Percentiles rank a stretch among this genome's conserved stretches.
Evolutionary conservation across 2,797 vertebrate genomes (phyloP).

Genomic region (Lagodon rhomboides): DNA sequence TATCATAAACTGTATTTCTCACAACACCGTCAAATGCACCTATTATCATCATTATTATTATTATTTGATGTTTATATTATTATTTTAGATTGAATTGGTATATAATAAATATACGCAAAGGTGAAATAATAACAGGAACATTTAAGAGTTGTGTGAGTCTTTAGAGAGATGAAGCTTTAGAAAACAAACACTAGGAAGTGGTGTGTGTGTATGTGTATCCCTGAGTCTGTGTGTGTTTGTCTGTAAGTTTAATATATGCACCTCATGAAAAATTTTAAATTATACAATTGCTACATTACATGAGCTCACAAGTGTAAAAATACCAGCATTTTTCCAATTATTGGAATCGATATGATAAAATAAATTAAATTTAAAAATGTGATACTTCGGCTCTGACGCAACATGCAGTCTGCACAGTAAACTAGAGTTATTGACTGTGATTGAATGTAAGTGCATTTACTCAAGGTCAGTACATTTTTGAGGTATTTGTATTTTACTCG

Average conservation of each 20-base stretch:
- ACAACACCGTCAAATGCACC: neutral
- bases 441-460: too few species aligned
- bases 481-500: too few species aligned
- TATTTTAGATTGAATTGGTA: neutral
- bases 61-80: neutral
- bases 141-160: conserved; percentile 1
- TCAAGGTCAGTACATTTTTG: too few species aligned
- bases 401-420: too few species aligned
- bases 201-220: neutral
- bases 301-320: neutral
- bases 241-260: neutral
- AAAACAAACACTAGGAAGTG: neutral
- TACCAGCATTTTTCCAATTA: too few species aligned
- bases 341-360: too few species aligned
- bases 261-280: neutral
- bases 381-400: too few species aligned
- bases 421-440: too few species aligned
- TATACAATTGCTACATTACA: conserved; percentile 4
- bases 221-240: neutral
- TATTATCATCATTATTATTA: neutral
- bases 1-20: neutral
- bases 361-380: too few species aligned
- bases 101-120: neutral
- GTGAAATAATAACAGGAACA: conserved; percentile 6
- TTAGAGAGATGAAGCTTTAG: neutral